Evolutionary conservation across 2,113 vertebrate genomes (phyloP).

Genomic region (Esox niger): DNA sequence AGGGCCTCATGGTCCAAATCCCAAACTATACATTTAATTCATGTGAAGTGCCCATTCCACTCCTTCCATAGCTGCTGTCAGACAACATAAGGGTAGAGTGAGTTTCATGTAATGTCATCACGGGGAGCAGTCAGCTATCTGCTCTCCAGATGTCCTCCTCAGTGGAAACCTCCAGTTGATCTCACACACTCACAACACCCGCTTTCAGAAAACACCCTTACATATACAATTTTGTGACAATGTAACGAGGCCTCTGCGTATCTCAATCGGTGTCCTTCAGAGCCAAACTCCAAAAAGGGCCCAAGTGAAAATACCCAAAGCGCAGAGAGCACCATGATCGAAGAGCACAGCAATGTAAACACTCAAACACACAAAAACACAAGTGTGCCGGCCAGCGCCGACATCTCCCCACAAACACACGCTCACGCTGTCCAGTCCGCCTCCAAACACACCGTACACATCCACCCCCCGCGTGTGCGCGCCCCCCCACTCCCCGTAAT

Average conservation of each 20-base stretch:
- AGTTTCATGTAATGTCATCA: neutral
- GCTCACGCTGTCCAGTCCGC: slow-evolving; percentile 15
- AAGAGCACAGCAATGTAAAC: slow-evolving; percentile 34
- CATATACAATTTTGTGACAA: neutral
- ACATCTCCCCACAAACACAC: too few species aligned
- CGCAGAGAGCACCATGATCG: neutral
- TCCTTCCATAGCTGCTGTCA: too few species aligned
- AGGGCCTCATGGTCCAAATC: too few species aligned
- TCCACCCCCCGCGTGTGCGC: slow-evolving; percentile 30
- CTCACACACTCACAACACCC: neutral
- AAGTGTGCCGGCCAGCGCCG: slow-evolving; percentile 15
- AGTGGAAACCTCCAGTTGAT: neutral
- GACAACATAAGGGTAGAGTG: neutral
- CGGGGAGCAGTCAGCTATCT: neutral
- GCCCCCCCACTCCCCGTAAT: slow-evolving; percentile 42
- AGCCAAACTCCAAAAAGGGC: slow-evolving; percentile 2
- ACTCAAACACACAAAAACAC: neutral
- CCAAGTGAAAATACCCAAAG: slow-evolving; percentile 6
- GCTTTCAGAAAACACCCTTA: too few species aligned
- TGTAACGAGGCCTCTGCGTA: neutral
- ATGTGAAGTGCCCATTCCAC: too few species aligned
- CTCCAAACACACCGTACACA: neutral
- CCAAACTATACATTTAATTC: slow-evolving; percentile 18
- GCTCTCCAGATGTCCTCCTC: slow-evolving; percentile 7
- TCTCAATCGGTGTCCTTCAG: neutral